Conservation (phyloP, 2,113 vertebrate genomes). For the Phocoena sinus region DNA sequence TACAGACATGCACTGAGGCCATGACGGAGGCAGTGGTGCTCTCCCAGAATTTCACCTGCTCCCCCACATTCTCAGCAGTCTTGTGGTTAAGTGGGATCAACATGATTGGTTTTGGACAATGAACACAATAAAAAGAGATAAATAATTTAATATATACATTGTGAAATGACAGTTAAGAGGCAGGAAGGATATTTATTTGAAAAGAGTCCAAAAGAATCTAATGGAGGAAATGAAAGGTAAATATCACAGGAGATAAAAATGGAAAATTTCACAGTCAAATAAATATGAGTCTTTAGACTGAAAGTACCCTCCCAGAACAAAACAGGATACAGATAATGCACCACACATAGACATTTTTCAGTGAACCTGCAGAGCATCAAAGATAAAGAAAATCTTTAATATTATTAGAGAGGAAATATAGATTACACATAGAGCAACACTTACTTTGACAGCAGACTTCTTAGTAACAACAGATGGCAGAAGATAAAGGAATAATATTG, state of each 20-base stretch:
- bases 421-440: not conserved
- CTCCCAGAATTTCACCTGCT: not conserved
- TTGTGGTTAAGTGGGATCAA: not conserved
- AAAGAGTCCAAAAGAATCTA: not conserved
- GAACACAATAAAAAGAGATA: not conserved
- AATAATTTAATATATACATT: not conserved
- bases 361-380: not conserved
- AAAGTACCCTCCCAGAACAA: not conserved
- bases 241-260: not conserved
- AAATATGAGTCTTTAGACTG: not conserved
- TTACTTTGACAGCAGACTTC: not conserved
- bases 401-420: not conserved
- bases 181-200: not conserved
- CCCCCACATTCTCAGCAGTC: not conserved
- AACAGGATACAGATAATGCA: not conserved
- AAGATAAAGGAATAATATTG: not conserved
- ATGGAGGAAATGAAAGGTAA: not conserved
- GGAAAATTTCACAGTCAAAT: not conserved
- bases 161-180: not conserved
- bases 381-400: not conserved
- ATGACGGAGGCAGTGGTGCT: not conserved
- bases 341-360: not conserved
- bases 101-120: not conserved
- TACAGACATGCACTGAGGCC: not conserved
- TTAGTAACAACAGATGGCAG: not conserved